phyloP scores from a whole-genome alignment of 2,113 vertebrate genomes.

The Lathamus discolor region DNA sequence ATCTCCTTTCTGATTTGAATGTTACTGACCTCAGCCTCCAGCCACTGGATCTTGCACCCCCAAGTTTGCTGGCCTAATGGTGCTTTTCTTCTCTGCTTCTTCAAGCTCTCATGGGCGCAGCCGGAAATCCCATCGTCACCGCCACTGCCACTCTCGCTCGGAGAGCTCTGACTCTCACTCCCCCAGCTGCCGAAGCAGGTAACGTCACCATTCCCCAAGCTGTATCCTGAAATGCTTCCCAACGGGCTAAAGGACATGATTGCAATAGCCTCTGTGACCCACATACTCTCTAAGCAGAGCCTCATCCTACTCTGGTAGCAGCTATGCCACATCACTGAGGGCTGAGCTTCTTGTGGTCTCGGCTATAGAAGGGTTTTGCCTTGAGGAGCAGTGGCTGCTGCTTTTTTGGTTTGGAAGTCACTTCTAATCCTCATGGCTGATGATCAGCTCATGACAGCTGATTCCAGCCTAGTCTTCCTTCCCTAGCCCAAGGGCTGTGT shows the following conservation, averaged over 20 bases:
- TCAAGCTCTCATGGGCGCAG: conserved; percentile 82
- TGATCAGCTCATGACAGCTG: conserved; percentile 7
- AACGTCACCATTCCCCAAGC: not conserved
- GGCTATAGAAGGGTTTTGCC: not conserved
- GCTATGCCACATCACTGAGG: not conserved
- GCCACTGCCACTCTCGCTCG: conserved; percentile 79
- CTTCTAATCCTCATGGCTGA: not conserved
- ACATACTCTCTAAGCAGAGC: not conserved
- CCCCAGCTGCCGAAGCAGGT: conserved; percentile 84
- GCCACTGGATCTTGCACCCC: not conserved
- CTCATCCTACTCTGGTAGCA: not conserved
- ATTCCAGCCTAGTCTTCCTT: not conserved
- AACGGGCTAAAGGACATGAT: not conserved
- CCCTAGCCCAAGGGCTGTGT: conserved; percentile 4
- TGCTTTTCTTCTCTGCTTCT: not conserved
- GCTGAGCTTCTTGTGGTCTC: not conserved
- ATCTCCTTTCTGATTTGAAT: not conserved
- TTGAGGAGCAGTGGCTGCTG: not conserved
- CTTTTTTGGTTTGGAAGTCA: not conserved
- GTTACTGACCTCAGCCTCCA: not conserved
- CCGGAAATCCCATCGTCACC: conserved; percentile 79
- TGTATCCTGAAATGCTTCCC: fast-evolving
- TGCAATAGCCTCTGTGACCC: not conserved
- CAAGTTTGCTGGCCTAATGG: not conserved
- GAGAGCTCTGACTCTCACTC: conserved; percentile 81